These are phyloP conservation scores for Crocallis elinguaria DNA, from an alignment of 2,888 invertebrate species.

Conservation along the genomic window DNA sequence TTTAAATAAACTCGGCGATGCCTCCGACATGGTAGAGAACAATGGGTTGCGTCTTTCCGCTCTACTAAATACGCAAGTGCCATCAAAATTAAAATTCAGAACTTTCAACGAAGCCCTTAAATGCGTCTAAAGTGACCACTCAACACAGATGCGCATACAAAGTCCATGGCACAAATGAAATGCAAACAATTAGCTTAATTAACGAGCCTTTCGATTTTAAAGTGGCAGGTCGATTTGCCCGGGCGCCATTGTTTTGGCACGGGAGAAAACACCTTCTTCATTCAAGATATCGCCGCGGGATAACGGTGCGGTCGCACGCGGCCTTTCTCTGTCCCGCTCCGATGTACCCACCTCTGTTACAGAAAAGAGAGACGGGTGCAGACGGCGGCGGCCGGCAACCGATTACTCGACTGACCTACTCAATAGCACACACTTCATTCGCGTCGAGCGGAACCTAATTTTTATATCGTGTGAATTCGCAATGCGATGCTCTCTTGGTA, in stretches of 20 bases:
- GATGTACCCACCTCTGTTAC: conserved; percentile 7
- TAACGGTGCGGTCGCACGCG: conserved; percentile 81
- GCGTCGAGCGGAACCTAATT: conserved; percentile 83
- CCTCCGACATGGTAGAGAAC: conserved; percentile 9
- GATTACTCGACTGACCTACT: conserved; percentile 85
- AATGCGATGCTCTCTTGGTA: conserved; percentile 62
- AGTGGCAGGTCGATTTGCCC: conserved; percentile 66
- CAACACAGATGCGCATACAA: conserved; percentile 42
- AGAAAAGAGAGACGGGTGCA: conserved; percentile 56
- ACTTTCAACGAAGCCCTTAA: conserved; percentile 30
- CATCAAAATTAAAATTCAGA: conserved; percentile 21
- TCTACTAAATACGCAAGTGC: conserved; percentile 27
- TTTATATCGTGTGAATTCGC: conserved; percentile 78
- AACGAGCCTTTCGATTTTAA: conserved; percentile 75
- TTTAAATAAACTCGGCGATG: conserved; percentile 2
- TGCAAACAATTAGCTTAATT: conserved; percentile 64
- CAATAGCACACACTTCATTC: conserved; percentile 83
- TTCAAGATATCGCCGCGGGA: conserved; percentile 82
- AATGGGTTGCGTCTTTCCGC: conserved; percentile 25
- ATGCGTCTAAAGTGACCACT: conserved; percentile 40
- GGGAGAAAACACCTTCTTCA: conserved; percentile 84
- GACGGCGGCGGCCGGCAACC: conserved; percentile 73
- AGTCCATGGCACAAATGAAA: conserved; percentile 48
- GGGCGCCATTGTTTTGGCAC: conserved; percentile 80
- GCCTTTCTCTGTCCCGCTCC: conserved; percentile 49